Evolutionary conservation across 2,888 invertebrate species (phyloP).

Genomic region (Atethmia centrago): DNA sequence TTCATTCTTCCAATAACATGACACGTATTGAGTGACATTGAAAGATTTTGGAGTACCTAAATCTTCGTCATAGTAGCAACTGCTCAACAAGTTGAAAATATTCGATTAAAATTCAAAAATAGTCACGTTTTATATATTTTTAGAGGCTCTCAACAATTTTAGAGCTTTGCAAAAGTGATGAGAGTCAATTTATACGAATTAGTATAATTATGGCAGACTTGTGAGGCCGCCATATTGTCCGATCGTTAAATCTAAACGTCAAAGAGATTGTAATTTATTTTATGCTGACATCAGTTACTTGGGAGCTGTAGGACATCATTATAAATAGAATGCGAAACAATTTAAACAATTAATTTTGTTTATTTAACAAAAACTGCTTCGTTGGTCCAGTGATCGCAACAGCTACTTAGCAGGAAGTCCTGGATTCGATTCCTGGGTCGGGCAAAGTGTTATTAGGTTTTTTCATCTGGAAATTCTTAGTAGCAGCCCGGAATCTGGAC

Average conservation of each 20-base stretch:
- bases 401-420: background rate
- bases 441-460: background rate
- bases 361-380: background rate
- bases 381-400: background rate
- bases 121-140: conserved; percentile 32
- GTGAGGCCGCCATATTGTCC: conserved; percentile 11
- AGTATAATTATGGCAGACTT: conserved; percentile 18
- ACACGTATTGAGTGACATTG: background rate
- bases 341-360: background rate
- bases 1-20: background rate
- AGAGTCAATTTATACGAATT: conserved; percentile 43
- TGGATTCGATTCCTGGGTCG: background rate
- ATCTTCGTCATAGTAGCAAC: background rate
- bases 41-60: background rate
- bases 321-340: background rate
- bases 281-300: background rate
- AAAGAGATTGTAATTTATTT: background rate
- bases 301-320: conserved; percentile 21
- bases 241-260: conserved; percentile 32
- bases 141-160: conserved; percentile 6
- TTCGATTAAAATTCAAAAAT: background rate
- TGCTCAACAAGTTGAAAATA: background rate
- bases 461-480: background rate
- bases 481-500: background rate
- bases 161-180: background rate